Evolutionary conservation across 2,888 invertebrate species (phyloP).

Genomic region (Aproaerema taeniolella): DNA sequence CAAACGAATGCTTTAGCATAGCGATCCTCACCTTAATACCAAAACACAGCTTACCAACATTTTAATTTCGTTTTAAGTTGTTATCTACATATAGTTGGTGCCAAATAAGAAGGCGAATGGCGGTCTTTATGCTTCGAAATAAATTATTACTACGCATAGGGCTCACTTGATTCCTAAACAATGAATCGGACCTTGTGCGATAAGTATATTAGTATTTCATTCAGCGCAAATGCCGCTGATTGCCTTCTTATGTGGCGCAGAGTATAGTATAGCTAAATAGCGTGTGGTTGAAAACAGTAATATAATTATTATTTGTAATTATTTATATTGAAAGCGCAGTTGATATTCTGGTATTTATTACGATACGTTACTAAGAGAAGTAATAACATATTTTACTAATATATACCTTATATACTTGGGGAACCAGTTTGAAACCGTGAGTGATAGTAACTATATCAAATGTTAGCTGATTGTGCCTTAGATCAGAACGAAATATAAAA

Average conservation of each 20-base stretch:
- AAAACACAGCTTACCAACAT: constrained; percentile 77
- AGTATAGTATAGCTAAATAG: constrained; percentile 59
- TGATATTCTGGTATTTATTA: constrained; percentile 68
- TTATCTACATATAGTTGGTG: no score
- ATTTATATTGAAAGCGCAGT: constrained; percentile 49
- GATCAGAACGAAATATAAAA: constrained; percentile 41
- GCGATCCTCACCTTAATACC: constrained; percentile 75
- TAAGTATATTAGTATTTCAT: no score
- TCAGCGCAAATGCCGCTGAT: no score
- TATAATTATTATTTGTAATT: constrained; percentile 39
- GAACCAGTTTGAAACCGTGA: constrained; percentile 53
- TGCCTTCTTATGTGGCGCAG: no score
- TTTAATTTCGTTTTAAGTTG: constrained; percentile 71
- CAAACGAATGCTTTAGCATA: constrained; percentile 50
- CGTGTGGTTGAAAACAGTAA: constrained; percentile 55
- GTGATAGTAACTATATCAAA: constrained; percentile 64
- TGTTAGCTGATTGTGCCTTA: constrained; percentile 72
- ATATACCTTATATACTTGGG: no score
- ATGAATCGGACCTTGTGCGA: no score
- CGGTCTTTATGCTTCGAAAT: no score
- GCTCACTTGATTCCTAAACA: no score
- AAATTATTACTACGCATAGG: no score
- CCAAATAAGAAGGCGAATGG: no score
- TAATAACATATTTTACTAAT: constrained; percentile 55
- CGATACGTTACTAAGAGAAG: constrained; percentile 49